Percentiles rank a stretch among this genome's conserved stretches.
phyloP scores from a whole-genome alignment of 1,140 invertebrate genomes.

The Drosophila ambigua region DNA sequence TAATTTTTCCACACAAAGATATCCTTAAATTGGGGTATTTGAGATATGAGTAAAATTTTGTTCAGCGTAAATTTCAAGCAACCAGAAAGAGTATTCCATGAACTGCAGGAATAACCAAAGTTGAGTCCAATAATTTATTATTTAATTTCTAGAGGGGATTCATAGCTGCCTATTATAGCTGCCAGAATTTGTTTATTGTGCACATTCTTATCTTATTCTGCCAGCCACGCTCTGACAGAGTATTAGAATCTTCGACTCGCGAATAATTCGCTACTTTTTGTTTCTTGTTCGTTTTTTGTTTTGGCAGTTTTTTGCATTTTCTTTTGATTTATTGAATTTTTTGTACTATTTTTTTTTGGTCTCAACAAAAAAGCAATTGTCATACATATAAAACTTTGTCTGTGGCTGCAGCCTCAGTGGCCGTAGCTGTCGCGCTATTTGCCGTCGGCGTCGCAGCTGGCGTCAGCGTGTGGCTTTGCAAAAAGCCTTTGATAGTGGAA shows the following conservation, averaged over 20 bases:
- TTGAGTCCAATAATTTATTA: too few relatives aligned
- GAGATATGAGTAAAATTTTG: too few relatives aligned
- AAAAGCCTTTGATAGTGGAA: conserved; percentile 73
- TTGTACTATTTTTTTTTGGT: conserved; percentile 19
- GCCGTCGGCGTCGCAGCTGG: conserved; percentile 9
- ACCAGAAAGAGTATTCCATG: too few relatives aligned
- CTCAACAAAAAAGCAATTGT: conserved; percentile 48
- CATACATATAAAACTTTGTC: conserved; percentile 54
- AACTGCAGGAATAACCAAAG: too few relatives aligned
- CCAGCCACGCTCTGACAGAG: too few relatives aligned
- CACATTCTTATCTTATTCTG: too few relatives aligned
- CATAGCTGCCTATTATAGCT: too few relatives aligned
- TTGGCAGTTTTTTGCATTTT: conserved; percentile 41
- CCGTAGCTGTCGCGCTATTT: conserved; percentile 25
- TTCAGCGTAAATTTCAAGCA: too few relatives aligned
- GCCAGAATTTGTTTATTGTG: too few relatives aligned
- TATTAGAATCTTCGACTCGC: neutral
- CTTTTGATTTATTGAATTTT: conserved; percentile 58
- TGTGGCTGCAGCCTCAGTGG: conserved; percentile 27
- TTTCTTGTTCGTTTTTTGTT: conserved; percentile 20
- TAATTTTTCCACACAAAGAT: neutral
- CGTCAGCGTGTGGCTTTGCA: conserved; percentile 16
- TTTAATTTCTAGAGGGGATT: too few relatives aligned
- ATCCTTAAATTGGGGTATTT: too few relatives aligned
- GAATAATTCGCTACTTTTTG: conserved; percentile 15